Base-by-base conservation (phyloP, 2,888 invertebrate species). In the Galeruca laticollis region DNA sequence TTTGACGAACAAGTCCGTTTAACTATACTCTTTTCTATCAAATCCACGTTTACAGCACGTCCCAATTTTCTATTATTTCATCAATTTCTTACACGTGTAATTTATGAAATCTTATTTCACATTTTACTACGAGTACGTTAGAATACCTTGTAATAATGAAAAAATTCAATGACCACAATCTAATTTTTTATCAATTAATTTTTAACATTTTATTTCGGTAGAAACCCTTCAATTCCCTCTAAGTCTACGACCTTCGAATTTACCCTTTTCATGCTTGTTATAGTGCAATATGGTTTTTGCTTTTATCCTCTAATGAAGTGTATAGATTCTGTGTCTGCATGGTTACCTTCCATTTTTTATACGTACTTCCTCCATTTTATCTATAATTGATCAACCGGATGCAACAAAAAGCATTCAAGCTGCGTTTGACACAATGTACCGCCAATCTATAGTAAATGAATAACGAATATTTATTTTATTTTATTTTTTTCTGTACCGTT, bases 251-350 rank as follows among this genome's bases (percentile, higher is more conserved):
- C 54, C 33, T 15, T n/a, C 11, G 13, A 54, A 9, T 18, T 21
- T 26, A 56, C 26, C 52, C 33, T 60, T 51, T 60, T 52, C 35
- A 65, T 65, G 33, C 56, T 35, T 10, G 60, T 57, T 47, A 54
- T 60, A 11, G 60, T 13, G 15, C 60, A 60, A 37, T 60, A 59
- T 59, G 52, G 60, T 37, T 66, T 51, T 54, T 1, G 31, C n/a
- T 54, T 51, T 51, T 37, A 60, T 66, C 51, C 47, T 37, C 8
- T 35, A 35, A 21, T 35, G 31, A 66, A 60, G 66, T 60, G 51
- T 35, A 51, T 49, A 33, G 47, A 54, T 31, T 20, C 51, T 51
- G 54, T 31, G 31, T 33, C 15, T 54, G 54, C n/a, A 13, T 54
- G 15, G 26, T 1, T 31, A 54, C 54, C 21, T 54, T 54, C 13